phyloP scores from a whole-genome alignment of 2,113 vertebrate genomes.

The Pseudois nayaur region DNA sequence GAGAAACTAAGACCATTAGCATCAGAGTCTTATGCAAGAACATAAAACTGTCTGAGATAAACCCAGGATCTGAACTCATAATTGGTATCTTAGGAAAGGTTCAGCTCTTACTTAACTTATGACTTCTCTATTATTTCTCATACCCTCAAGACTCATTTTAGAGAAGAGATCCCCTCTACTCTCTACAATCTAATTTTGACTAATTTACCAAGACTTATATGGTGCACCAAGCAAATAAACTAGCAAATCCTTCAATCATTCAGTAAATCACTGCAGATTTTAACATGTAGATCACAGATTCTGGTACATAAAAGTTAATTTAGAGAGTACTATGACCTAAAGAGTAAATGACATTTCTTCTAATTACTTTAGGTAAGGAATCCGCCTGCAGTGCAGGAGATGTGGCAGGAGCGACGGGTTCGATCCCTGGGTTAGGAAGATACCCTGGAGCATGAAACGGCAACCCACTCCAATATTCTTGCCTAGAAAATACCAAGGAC shows the following conservation, averaged over 20 bases:
- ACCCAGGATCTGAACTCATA: neutral
- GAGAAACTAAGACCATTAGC: neutral
- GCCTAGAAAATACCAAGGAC: neutral
- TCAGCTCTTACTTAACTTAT: neutral
- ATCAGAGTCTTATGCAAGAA: neutral
- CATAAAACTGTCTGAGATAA: neutral
- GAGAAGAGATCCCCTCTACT: neutral
- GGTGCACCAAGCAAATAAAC: neutral
- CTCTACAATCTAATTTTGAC: neutral
- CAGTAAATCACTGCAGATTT: neutral
- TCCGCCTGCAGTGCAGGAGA: neutral
- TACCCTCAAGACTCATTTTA: neutral
- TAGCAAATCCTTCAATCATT: neutral
- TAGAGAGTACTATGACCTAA: neutral
- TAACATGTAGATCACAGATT: neutral
- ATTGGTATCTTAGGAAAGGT: neutral
- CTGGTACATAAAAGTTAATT: neutral
- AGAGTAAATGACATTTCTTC: neutral
- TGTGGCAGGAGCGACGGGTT: fast-evolving
- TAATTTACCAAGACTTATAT: neutral
- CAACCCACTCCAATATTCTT: neutral
- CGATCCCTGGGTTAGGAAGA: neutral
- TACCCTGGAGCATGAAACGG: neutral
- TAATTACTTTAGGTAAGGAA: neutral
- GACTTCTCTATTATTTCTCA: neutral